Percentiles rank a stretch among this genome's conserved stretches.
phyloP scores from a whole-genome alignment of 2,113 vertebrate species.

The Equus quagga region DNA sequence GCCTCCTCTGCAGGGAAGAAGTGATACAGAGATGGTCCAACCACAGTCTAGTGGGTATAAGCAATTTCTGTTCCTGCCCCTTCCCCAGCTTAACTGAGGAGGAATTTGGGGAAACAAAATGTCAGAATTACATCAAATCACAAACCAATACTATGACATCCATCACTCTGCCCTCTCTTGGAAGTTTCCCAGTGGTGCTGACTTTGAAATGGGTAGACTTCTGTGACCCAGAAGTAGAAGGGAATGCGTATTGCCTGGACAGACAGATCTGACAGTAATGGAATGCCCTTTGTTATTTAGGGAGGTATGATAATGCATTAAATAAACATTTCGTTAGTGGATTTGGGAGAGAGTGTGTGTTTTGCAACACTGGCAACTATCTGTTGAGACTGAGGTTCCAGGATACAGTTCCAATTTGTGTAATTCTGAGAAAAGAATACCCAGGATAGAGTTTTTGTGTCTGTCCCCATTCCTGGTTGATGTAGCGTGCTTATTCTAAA shows the following conservation, averaged over 20 bases:
- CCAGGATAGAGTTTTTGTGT: neutral
- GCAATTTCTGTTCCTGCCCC: neutral
- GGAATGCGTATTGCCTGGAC: neutral
- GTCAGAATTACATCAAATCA: neutral
- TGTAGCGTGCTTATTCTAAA: neutral
- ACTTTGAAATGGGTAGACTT: neutral
- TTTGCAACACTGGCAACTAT: neutral
- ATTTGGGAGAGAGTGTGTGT: neutral
- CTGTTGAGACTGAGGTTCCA: neutral
- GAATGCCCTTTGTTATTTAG: neutral
- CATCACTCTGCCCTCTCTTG: neutral
- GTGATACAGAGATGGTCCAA: no score
- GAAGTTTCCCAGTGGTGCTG: neutral
- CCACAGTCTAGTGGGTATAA: neutral
- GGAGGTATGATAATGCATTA: neutral
- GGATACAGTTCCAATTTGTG: neutral
- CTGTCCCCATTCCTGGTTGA: neutral
- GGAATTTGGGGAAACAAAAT: neutral
- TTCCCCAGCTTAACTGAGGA: neutral
- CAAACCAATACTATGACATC: fast-evolving
- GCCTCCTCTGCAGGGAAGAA: neutral
- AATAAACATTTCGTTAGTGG: neutral
- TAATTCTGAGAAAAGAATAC: neutral
- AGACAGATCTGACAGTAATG: neutral
- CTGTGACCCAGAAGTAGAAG: neutral